Base-by-base conservation (phyloP, 2,888 invertebrate genomes). In the Drosophila anceps region DNA sequence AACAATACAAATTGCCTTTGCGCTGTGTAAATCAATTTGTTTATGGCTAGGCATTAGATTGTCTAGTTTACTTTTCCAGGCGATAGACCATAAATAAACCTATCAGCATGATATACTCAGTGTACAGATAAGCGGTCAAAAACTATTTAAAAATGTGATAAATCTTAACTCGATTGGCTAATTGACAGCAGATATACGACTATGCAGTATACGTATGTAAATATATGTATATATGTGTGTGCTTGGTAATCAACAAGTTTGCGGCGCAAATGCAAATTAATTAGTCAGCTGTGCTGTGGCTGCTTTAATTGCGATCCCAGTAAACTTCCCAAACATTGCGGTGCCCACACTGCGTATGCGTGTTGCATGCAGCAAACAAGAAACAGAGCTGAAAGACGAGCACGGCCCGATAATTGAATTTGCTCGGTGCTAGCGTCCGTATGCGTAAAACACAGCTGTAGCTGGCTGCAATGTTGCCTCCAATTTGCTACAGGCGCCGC, bases 401-500 rank as follows among this genome's bases (percentile, higher is more conserved):
- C 61, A 15, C 33, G 37, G 70, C 61, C 68, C 69, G 82, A 86
- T 84, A 85, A 85, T 87, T 85, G 87, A 85, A 85, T 87, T 87
- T 73, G 66, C 61, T 67, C 66, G 55, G 59, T 65, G 71, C 81
- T 55, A 46, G 18, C n/a, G 53, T 53, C 65, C 73, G 79, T 79
- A 74, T 82, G 83, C 81, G 84, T 80, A 67, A 39, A 78, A 61
- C 51, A 73, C 75, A 79, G 81, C 85, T 83, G 83, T 62, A 73
- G 46, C 64, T 60, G 66, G 54, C 29, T 48, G 48, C 70, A 54
- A 33, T 70, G 82, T 61, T 77, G 79, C 73, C 83, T 80, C 58
- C 84, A 85, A 83, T 86, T 81, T 82, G 85, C 85, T 82, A 82
- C 79, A 82, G 84, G 85, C 82, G 84, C 84, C 84, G 84, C 84